Percentiles rank a stretch among this genome's conserved stretches.
Conservation (phyloP, 2,888 invertebrate species). For the Amphiduros pacificus region DNA sequence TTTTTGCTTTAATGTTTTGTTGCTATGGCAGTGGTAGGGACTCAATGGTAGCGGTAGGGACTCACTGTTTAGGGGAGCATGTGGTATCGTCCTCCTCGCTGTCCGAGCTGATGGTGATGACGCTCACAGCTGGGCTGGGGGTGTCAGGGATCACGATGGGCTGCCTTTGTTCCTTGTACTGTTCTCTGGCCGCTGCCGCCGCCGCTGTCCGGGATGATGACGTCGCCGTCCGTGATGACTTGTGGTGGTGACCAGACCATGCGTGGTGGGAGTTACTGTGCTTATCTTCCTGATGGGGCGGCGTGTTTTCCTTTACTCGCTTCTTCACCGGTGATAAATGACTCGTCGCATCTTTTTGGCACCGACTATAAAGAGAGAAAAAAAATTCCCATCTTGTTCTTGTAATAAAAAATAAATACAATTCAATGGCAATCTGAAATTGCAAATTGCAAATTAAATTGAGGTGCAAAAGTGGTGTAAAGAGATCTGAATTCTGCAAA, state of each 20-base stretch:
- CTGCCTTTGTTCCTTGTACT: conserved; percentile 23
- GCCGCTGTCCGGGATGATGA: conserved; percentile 49
- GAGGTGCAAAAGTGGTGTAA: too few species aligned
- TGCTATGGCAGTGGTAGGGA: too few species aligned
- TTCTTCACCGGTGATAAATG: conserved; percentile 91
- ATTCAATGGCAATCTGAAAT: too few species aligned
- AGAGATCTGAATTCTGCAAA: too few species aligned
- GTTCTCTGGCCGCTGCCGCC: neutral
- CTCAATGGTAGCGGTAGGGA: too few species aligned
- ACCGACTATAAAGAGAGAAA: conserved; percentile 3
- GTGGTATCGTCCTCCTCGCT: conserved; percentile 76
- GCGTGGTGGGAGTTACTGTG: conserved; percentile 10
- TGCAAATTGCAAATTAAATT: too few species aligned
- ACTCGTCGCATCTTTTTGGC: conserved; percentile 21
- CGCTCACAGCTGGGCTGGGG: conserved; percentile 78
- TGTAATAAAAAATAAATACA: too few species aligned
- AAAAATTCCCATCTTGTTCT: too few species aligned
- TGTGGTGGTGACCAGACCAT: neutral
- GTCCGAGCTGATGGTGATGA: conserved; percentile 93
- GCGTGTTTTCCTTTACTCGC: conserved; percentile 92
- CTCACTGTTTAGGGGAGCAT: conserved; percentile 26
- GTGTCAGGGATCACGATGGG: conserved; percentile 91
- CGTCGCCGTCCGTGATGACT: neutral
- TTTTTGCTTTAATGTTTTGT: too few species aligned
- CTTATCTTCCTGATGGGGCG: conserved; percentile 61